A percentile compares a stretch with the other conserved stretches of the same genome.
phyloP scores from a whole-genome alignment of 2,888 invertebrate genomes.

The Phalangium opilio region DNA sequence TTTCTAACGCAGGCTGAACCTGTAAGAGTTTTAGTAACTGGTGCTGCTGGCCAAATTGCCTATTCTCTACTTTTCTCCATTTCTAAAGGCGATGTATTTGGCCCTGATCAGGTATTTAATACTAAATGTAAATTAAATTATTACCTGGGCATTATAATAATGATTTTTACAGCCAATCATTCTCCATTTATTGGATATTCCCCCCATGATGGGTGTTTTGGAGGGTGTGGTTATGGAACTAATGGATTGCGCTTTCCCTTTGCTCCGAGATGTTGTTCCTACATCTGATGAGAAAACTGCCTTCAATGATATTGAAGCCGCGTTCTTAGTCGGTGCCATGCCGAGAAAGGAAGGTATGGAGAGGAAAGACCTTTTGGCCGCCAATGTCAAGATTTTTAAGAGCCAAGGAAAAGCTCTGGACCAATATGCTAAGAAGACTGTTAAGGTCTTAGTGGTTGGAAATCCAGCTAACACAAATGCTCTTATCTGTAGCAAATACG shows the following conservation, averaged over 20 bases:
- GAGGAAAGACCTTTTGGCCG: conserved; percentile 87
- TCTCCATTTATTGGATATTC: conserved; percentile 83
- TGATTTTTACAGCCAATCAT: conserved; percentile 44
- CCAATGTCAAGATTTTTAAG: conserved; percentile 97
- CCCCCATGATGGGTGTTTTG: conserved; percentile 89
- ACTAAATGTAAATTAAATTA: not conserved
- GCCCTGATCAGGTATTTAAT: conserved; percentile 47
- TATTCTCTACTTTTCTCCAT: conserved; percentile 90
- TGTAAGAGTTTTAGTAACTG: conserved; percentile 86
- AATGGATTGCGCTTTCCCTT: conserved; percentile 82
- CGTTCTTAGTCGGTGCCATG: conserved; percentile 95
- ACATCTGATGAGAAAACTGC: conserved; percentile 76
- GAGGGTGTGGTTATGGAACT: conserved; percentile 96
- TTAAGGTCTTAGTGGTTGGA: conserved; percentile 91
- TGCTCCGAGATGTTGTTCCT: conserved; percentile 62
- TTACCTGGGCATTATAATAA: not conserved
- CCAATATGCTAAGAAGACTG: conserved; percentile 72
- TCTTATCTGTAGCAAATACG: conserved; percentile 82
- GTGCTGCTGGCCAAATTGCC: conserved; percentile 98
- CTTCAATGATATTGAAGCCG: conserved; percentile 91
- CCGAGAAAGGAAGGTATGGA: conserved; percentile 97
- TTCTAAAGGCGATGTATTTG: conserved; percentile 91
- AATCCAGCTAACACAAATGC: conserved; percentile 99
- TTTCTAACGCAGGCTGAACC: conserved; percentile 36
- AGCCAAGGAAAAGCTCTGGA: conserved; percentile 88